These are phyloP conservation scores for Campylorhamphus procurvoides DNA, from an alignment of 2,113 vertebrate species.

Conservation along the genomic window DNA sequence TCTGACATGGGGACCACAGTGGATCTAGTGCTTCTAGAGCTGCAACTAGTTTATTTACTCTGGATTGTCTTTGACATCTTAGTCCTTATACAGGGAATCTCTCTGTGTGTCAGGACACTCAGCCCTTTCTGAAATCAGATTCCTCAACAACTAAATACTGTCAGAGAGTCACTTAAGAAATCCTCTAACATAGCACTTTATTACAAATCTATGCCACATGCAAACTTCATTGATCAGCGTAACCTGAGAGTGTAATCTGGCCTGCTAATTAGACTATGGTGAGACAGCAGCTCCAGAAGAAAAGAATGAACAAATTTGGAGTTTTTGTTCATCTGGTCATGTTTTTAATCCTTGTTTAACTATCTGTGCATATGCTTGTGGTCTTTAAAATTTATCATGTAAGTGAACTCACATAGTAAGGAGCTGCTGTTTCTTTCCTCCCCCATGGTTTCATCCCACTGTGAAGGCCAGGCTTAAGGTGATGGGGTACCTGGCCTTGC, in stretches of 20 bases:
- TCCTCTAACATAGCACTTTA: not conserved
- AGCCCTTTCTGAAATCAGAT: not conserved
- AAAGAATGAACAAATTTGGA: slow-evolving; percentile 1
- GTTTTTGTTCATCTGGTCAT: not conserved
- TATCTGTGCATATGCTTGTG: not conserved
- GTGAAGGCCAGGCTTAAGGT: not conserved
- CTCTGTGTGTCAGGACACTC: not conserved
- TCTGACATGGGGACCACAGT: not conserved
- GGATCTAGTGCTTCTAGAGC: not conserved
- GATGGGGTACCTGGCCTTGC: not conserved
- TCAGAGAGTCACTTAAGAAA: not conserved
- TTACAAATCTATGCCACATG: not conserved
- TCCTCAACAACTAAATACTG: not conserved
- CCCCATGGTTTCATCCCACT: not conserved
- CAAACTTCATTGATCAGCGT: not conserved
- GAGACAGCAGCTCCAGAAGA: not conserved
- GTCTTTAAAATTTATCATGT: not conserved
- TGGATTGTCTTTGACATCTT: not conserved
- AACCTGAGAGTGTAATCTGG: not conserved
- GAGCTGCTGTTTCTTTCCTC: not conserved
- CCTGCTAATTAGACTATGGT: not conserved
- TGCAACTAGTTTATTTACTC: not conserved
- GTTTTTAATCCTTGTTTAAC: slow-evolving; percentile 14
- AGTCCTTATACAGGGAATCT: not conserved
- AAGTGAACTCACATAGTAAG: not conserved